Conservation (phyloP, 2,888 invertebrate genomes). For the Athalia rosae region DNA sequence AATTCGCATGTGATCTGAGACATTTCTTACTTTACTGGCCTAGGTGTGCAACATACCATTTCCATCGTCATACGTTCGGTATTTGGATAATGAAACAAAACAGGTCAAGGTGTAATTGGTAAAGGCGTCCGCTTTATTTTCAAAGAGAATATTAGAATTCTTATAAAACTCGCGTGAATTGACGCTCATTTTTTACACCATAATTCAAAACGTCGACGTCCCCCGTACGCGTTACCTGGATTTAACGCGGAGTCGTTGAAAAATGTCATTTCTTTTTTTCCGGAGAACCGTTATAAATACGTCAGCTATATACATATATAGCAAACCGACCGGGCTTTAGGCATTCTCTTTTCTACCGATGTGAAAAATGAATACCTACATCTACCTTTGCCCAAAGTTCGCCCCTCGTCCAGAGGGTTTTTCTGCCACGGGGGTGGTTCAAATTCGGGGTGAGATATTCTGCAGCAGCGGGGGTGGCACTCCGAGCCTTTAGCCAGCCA, state of each 20-base stretch:
- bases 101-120: neutral
- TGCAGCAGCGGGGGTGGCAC: neutral
- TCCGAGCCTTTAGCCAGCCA: neutral
- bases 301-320: too few relatives aligned
- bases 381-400: constrained; percentile 28
- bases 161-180: constrained; percentile 19
- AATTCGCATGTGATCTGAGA: too few relatives aligned
- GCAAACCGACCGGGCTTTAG: constrained; percentile 2
- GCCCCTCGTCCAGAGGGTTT: neutral
- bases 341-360: constrained; percentile 26
- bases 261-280: constrained; percentile 17
- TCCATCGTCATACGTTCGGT: neutral
- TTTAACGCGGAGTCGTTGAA: constrained; percentile 19
- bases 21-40: too few relatives aligned
- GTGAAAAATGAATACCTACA: constrained; percentile 34
- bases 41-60: too few relatives aligned
- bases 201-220: constrained; percentile 15
- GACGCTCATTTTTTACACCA: constrained; percentile 12
- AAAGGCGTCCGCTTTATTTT: neutral
- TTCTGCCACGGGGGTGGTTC: neutral
- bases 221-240: neutral
- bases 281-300: too few relatives aligned
- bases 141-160: constrained; percentile 23
- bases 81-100: neutral
- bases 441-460: neutral